phyloP scores from a whole-genome alignment of 2,888 invertebrate genomes.

The Himalopsyche tibetana region DNA sequence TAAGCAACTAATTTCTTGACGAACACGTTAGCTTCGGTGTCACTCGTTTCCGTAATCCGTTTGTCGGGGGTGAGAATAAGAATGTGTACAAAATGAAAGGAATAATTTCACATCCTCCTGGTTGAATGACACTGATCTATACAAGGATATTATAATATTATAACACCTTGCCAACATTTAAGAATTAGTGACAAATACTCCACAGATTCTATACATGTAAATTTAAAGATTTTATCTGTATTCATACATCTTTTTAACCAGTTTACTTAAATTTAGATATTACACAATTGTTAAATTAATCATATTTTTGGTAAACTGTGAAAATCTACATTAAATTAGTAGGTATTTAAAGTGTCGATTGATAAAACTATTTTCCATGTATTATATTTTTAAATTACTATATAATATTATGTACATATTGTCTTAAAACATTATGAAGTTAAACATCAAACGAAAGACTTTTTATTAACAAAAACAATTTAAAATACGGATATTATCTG shows the following conservation, averaged over 20 bases:
- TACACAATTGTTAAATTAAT: not conserved
- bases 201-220: not conserved
- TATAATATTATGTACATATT: conserved; percentile 7
- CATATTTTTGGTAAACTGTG: conserved; percentile 25
- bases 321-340: not conserved
- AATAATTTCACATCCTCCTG: too few species aligned
- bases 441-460: not conserved
- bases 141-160: not conserved
- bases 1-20: too few species aligned
- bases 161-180: not conserved
- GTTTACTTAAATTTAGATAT: not conserved
- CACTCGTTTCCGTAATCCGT: too few species aligned
- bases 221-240: not conserved
- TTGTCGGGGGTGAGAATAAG: too few species aligned
- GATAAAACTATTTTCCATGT: not conserved
- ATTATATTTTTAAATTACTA: not conserved
- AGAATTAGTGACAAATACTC: not conserved
- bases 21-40: too few species aligned
- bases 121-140: too few species aligned
- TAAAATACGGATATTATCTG: too few species aligned
- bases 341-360: not conserved
- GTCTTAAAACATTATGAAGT: not conserved
- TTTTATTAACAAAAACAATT: not conserved
- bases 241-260: not conserved
- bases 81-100: too few species aligned